A percentile compares a stretch with the other conserved stretches of the same genome.
Evolutionary conservation across 2,888 invertebrate species (phyloP).

Genomic region (Drosophila peninsularis): DNA sequence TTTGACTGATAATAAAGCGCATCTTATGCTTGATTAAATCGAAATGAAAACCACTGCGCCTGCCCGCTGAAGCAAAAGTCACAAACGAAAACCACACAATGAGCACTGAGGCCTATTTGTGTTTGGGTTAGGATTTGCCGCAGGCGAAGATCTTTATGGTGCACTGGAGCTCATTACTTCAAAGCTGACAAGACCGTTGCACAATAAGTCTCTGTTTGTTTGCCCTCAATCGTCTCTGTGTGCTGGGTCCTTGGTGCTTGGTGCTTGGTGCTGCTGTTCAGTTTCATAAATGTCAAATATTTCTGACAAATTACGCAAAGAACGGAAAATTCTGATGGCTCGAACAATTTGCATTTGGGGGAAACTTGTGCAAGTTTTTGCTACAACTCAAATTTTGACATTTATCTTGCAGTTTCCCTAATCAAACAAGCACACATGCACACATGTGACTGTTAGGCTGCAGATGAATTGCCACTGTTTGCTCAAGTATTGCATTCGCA

Average conservation of each 20-base stretch:
- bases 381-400: slow-evolving; percentile 46
- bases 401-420: slow-evolving; percentile 60
- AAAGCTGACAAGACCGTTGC: slow-evolving; percentile 17
- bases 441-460: slow-evolving; percentile 31
- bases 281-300: slow-evolving; percentile 61
- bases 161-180: slow-evolving; percentile 16
- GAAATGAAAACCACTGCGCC: slow-evolving; percentile 15
- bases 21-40: slow-evolving; percentile 36
- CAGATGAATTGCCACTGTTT: slow-evolving; percentile 9
- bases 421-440: slow-evolving; percentile 36
- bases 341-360: slow-evolving; percentile 54
- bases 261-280: slow-evolving; percentile 13
- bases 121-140: not conserved
- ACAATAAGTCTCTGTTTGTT: slow-evolving; percentile 35
- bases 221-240: slow-evolving; percentile 35
- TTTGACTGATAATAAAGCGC: slow-evolving; percentile 4
- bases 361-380: slow-evolving; percentile 29
- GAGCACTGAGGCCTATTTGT: slow-evolving; percentile 1
- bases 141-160: not conserved
- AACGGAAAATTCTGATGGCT: slow-evolving; percentile 17
- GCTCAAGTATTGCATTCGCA: slow-evolving; percentile 29
- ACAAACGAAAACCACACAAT: slow-evolving; percentile 13
- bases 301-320: slow-evolving; percentile 66
- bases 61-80: slow-evolving; percentile 21
- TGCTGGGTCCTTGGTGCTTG: not conserved